Evolutionary conservation across 2,797 vertebrate species (phyloP).

Genomic region (Eulemur coronatus): DNA sequence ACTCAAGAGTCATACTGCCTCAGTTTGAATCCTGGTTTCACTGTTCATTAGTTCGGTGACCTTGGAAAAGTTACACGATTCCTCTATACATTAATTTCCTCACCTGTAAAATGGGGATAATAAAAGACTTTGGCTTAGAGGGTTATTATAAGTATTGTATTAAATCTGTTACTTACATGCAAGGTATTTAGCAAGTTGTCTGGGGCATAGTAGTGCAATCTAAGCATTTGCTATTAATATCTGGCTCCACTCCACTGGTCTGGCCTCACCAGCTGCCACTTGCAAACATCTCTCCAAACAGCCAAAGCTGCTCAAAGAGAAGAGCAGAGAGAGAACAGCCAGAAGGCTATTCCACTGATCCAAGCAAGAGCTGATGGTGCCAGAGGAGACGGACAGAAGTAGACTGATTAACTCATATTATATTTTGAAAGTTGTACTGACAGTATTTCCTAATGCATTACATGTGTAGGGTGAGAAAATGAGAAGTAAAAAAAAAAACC

Average conservation of each 20-base stretch:
- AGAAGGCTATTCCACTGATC: not conserved
- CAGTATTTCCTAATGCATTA: not conserved
- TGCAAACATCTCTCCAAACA: not conserved
- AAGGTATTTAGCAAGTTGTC: constrained; percentile 4
- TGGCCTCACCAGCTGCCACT: constrained; percentile 24
- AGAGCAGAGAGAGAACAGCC: not conserved
- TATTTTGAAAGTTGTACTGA: constrained; percentile 10
- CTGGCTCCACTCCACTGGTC: not conserved
- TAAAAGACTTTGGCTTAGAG: not conserved
- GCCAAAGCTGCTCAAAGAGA: constrained; percentile 17
- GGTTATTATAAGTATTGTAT: not conserved
- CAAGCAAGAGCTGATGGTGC: not conserved
- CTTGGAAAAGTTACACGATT: not conserved
- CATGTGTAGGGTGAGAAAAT: not conserved
- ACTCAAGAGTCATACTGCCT: not conserved
- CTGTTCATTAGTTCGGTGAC: not conserved
- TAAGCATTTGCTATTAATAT: constrained; percentile 29
- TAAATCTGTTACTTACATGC: not conserved
- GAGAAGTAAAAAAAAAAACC: not conserved
- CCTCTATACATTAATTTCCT: not conserved
- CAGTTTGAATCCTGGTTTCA: not conserved
- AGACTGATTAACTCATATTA: not conserved
- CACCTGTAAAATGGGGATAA: not conserved
- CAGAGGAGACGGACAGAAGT: not conserved
- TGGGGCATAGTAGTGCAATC: not conserved